Evolutionary conservation across 1,140 invertebrate genomes (phyloP), one percentile per base, ranked within the genome.

Genomic region (Lethrus apterus): DNA sequence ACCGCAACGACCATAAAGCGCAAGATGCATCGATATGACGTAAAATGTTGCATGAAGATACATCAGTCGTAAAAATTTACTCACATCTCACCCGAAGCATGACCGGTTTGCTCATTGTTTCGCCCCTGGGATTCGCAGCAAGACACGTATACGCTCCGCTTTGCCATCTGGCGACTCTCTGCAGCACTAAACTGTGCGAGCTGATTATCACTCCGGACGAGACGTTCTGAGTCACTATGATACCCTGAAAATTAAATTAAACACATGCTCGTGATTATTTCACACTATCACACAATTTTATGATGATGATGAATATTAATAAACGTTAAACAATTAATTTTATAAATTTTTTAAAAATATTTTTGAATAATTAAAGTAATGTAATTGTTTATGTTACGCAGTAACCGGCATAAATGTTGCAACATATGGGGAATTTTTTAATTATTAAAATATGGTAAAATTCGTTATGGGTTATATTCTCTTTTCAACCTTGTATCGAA

Each of bases 191-290:
- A 52, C 85, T 90, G 60, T 88, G 81, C 13, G 87, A 88, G 57
- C 86, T 90, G 60, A 91, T 84, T 56, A 92, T 87, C 42, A 92
- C 75, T 31, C 88, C 86, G 8, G 79, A 79, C n/a, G 84, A 83
- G 59, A 86, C 76, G 65, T 89, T 90, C 68, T 90, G 86, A 44
- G 78, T 77, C 41, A 93, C 77, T 45, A 79, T 65, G 33, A 76
- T 73, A n/a, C 84, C 84, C 88, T 91, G 64, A n/a, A 69, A 56
- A 54, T 57, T 48, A 24, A 46, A 31, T 48, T n/a, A n/a, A n/a
- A n/a, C n/a, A n/a, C n/a, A n/a, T n/a, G n/a, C n/a, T n/a, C 13
- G 9, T 10, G 7, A n/a, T 10, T 7, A 19, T 10, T 18, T 10
- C 10, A 18, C 14, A 18, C 13, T 3, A 13, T 38, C 20, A 21